Evolutionary conservation across 1,140 invertebrate species (phyloP), one percentile per base, ranked within the genome.

Genomic region (Melitaea cinxia): DNA sequence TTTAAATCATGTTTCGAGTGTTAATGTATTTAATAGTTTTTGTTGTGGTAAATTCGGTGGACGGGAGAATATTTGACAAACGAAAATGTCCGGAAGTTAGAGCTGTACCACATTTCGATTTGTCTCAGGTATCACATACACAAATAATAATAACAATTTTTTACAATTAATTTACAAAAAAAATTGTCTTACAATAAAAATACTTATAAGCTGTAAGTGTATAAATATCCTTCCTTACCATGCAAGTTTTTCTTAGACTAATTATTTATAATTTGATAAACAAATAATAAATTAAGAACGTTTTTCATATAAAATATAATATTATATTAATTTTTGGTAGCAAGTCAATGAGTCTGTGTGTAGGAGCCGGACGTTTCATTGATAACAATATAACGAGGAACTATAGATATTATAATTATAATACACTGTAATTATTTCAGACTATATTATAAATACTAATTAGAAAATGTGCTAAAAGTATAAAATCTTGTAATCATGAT

Each of bases 1-100:
- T 14, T 17, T 15, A 39, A 15, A 15, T 4, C 45, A 82, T 82
- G 82, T 39, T 56, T 24, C 49, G 57, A 55, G 65, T 71, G 19
- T 66, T 76, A 14, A 66, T 45, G 55, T 42, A 72, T 26, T 50
- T 79, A 26, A 21, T 82, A 50, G 57, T 80, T 55, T 50, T 78
- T 47, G 35, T 77, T 17, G 39, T 75, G 4, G 21, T 75, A 0
- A 64, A 50, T 69, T 63, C 64, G 30, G 70, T 65, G 50, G 66
- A 64, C 37, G 74, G 69, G 9, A 91, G 73, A 33, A 81, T 83
- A 65, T 74, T 91, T 15, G 75, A 89, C 57, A 89, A 89, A 70
- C 77, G 81, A 28, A 91, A 88, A 65, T 91, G 88, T 59, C 88
- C 88, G 4, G 88, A 89, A 83, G 88, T 91, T 4, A 76, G 88